These are phyloP conservation scores for Dasysyrphus albostriatus DNA, from an alignment of 2,888 invertebrate species.

Conservation along the genomic window DNA sequence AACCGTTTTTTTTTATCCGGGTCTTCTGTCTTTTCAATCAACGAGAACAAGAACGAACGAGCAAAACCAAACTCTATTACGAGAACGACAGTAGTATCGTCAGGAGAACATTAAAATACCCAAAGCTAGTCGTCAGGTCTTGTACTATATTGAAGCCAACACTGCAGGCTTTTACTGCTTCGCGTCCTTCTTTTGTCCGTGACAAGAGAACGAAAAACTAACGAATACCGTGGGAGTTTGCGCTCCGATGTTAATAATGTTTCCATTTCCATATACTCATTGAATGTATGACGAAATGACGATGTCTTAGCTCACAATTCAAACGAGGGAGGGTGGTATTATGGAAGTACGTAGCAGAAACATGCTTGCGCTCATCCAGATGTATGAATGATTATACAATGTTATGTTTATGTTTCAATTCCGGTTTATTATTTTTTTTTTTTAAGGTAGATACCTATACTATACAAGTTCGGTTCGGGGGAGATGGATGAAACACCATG, in stretches of 20 bases:
- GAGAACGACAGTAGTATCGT: constrained; percentile 9
- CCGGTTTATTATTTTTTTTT: constrained; percentile 35
- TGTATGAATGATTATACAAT: constrained; percentile 74
- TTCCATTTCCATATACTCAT: constrained; percentile 45
- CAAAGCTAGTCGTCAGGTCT: constrained; percentile 24
- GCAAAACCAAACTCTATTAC: constrained; percentile 38
- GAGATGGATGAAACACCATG: constrained; percentile 34
- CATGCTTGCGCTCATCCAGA: constrained; percentile 39
- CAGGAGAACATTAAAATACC: constrained; percentile 46
- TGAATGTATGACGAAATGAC: constrained; percentile 35
- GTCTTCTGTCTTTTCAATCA: constrained; percentile 66
- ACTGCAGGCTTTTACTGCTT: constrained; percentile 55
- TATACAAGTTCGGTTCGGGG: not conserved
- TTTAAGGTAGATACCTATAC: not conserved
- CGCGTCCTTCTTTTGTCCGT: constrained; percentile 72
- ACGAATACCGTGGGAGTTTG: constrained; percentile 36
- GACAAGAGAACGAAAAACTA: constrained; percentile 36
- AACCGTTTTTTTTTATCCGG: constrained; percentile 68
- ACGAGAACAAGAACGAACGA: constrained; percentile 27
- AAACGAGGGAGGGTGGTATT: constrained; percentile 23
- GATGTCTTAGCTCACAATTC: constrained; percentile 8
- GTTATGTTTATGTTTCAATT: constrained; percentile 75
- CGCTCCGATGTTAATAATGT: constrained; percentile 47
- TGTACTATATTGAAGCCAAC: constrained; percentile 41
- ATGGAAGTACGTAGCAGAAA: not conserved